A percentile compares a stretch with the other conserved stretches of the same genome.
phyloP scores from a whole-genome alignment of 1,140 invertebrate species.

The Drosophila yakuba region DNA sequence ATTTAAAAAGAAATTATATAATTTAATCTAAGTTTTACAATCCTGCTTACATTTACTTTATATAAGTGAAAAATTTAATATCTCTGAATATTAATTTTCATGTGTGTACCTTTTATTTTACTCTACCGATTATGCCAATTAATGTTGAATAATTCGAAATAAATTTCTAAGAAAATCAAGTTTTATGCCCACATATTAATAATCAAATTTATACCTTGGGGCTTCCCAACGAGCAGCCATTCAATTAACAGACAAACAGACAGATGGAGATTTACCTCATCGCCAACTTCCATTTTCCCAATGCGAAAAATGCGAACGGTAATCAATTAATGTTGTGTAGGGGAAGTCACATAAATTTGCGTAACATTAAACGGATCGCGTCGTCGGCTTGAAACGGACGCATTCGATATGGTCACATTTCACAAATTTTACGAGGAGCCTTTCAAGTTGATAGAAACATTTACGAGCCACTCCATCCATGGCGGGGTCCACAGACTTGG shows the following conservation, averaged over 20 bases:
- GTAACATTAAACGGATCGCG: conserved; percentile 74
- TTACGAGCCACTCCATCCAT: conserved; percentile 45
- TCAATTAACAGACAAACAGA: conserved; percentile 9
- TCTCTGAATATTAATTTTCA: no score
- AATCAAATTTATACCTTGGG: not conserved
- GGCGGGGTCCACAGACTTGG: conserved; percentile 14
- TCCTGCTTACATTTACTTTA: no score
- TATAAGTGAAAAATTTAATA: no score
- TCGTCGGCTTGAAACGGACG: conserved; percentile 34
- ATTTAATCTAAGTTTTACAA: no score
- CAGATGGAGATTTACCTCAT: conserved; percentile 4
- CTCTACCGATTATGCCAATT: no score
- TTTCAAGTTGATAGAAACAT: conserved; percentile 78
- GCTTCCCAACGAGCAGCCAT: not conserved
- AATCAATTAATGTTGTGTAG: conserved; percentile 71
- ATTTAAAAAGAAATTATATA: no score
- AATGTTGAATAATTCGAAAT: not conserved
- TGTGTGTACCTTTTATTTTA: no score
- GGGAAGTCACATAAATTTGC: conserved; percentile 75
- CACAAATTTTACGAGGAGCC: conserved; percentile 78
- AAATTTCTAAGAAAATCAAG: not conserved
- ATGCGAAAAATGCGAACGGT: conserved; percentile 15
- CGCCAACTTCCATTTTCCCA: conserved; percentile 12
- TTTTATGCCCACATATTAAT: not conserved
- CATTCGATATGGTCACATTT: conserved; percentile 65